Percentiles rank a stretch among this genome's conserved stretches.
These are phyloP conservation scores for Lumbricus terrestris DNA, from an alignment of 2,888 invertebrate genomes.

Conservation along the genomic window DNA sequence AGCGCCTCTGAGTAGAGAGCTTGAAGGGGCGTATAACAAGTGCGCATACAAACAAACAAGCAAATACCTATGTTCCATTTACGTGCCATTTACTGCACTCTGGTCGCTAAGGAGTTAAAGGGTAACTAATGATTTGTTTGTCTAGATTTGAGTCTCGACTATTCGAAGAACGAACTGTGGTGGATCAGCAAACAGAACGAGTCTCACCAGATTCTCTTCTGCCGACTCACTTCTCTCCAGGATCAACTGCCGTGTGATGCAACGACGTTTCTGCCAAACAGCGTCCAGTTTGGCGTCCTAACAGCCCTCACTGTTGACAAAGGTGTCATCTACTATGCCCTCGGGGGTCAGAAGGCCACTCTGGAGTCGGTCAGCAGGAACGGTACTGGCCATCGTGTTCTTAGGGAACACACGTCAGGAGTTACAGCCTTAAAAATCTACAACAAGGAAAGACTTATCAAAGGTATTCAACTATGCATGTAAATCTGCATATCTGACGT, in stretches of 20 bases:
- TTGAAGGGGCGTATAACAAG: no score
- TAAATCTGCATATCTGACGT: neutral
- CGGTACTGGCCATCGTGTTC: neutral
- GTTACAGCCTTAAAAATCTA: neutral
- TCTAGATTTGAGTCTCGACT: slow-evolving; percentile 68
- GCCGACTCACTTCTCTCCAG: neutral
- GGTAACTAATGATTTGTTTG: slow-evolving; percentile 17
- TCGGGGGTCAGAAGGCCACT: slow-evolving; percentile 8
- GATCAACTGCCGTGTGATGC: neutral
- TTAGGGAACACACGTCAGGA: slow-evolving; percentile 7
- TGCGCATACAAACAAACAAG: no score
- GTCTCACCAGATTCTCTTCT: slow-evolving; percentile 6
- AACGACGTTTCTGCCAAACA: neutral
- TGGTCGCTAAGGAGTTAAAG: no score
- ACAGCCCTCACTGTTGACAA: slow-evolving; percentile 20
- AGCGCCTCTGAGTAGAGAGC: no score
- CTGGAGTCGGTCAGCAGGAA: neutral
- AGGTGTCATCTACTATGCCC: slow-evolving; percentile 22
- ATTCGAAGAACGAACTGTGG: slow-evolving; percentile 68
- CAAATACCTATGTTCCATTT: no score
- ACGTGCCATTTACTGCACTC: no score
- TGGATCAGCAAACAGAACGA: slow-evolving; percentile 67
- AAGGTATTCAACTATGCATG: neutral
- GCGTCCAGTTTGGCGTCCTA: neutral
- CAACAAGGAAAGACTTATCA: neutral